Conservation (phyloP, 2,113 vertebrate species). For the Hippocampus mohnikei region DNA sequence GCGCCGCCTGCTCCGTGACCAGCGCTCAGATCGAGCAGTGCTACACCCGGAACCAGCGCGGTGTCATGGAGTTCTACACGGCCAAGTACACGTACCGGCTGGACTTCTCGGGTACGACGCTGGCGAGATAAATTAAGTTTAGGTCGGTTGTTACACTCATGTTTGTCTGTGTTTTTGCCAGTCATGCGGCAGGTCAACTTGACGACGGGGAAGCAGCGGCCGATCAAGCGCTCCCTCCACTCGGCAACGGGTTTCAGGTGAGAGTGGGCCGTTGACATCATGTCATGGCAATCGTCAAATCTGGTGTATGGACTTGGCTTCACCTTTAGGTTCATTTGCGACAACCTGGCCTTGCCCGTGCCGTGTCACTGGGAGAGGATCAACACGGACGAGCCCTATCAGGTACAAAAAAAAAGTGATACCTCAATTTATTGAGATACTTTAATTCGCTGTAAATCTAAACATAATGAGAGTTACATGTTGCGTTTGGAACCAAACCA, state of each 20-base stretch:
- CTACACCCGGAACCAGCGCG: conserved; percentile 83
- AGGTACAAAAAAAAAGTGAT: conserved; percentile 68
- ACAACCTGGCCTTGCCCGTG: conserved; percentile 87
- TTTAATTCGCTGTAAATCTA: too few relatives aligned
- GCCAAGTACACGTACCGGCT: conserved; percentile 91
- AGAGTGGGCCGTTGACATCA: conserved; percentile 4
- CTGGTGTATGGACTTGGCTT: conserved; percentile 15
- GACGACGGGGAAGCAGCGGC: conserved; percentile 86
- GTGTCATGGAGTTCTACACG: conserved; percentile 87
- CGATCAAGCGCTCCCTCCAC: conserved; percentile 88
- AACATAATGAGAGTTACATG: too few relatives aligned
- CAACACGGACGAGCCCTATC: conserved; percentile 86
- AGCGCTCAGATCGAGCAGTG: conserved; percentile 92
- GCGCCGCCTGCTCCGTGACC: conserved; percentile 85
- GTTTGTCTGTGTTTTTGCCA: conserved; percentile 40
- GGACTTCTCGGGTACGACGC: conserved; percentile 84
- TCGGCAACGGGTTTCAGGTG: conserved; percentile 92
- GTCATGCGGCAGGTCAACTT: conserved; percentile 92
- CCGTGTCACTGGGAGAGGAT: conserved; percentile 93
- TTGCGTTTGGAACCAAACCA: too few relatives aligned
- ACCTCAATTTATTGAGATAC: too few relatives aligned
- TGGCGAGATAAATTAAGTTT: neutral
- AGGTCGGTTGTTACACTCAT: neutral
- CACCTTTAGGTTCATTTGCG: conserved; percentile 86
- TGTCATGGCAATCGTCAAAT: neutral